Evolutionary conservation across 2,797 vertebrate genomes (phyloP).

Genomic region (Enteromius anoplus): DNA sequence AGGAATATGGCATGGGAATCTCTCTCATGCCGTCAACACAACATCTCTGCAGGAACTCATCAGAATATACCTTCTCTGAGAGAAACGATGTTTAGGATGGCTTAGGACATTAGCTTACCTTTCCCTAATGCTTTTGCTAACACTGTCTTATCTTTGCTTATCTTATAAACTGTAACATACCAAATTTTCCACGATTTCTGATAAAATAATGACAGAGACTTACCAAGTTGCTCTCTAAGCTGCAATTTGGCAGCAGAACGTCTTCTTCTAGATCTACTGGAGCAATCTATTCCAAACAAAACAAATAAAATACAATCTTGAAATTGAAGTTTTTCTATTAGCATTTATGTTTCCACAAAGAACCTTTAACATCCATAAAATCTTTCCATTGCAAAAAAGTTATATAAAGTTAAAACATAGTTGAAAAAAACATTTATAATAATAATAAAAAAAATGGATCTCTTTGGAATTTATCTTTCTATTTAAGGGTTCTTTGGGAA

Average conservation of each 20-base stretch:
- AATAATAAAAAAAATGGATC: no score
- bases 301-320: background rate
- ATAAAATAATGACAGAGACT: conserved; percentile 48
- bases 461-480: background rate
- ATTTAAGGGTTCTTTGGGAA: background rate
- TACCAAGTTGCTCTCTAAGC: conserved; percentile 71
- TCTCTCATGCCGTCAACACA: conserved; percentile 78
- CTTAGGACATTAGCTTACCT: background rate
- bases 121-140: background rate
- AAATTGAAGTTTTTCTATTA: background rate
- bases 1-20: conserved; percentile 77
- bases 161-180: background rate
- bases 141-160: background rate
- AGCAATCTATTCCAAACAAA: conserved; percentile 65
- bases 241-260: conserved; percentile 70
- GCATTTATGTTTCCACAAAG: background rate
- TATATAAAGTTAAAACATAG: no score
- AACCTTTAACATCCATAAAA: background rate
- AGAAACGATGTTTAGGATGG: background rate
- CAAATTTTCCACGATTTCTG: background rate
- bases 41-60: conserved; percentile 71
- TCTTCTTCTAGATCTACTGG: conserved; percentile 63
- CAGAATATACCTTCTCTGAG: conserved; percentile 71
- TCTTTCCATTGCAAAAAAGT: background rate
- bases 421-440: no score